Conservation (phyloP, 2,888 invertebrate species). For the Mongoloraphidia duomilia region DNA sequence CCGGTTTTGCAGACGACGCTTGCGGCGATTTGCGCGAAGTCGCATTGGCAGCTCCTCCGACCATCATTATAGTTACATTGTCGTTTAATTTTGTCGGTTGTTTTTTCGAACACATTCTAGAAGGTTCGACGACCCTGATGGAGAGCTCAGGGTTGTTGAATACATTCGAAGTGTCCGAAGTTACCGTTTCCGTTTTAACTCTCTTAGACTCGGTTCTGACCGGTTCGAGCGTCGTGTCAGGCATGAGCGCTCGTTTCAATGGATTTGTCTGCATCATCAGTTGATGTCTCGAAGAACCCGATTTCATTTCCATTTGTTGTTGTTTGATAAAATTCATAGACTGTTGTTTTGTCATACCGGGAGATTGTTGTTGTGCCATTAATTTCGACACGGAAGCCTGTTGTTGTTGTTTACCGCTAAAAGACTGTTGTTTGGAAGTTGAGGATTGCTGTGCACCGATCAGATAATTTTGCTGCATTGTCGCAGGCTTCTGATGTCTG, state of each 20-base stretch:
- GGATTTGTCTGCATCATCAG: too few species aligned
- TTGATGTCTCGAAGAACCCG: background rate
- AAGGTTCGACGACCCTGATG: slow-evolving; percentile 8
- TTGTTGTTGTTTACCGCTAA: background rate
- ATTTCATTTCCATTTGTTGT: background rate
- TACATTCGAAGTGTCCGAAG: slow-evolving; percentile 3
- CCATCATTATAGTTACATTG: slow-evolving; percentile 10
- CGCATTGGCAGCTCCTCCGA: slow-evolving; percentile 1
- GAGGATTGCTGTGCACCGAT: too few species aligned
- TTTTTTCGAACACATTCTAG: slow-evolving; percentile 2
- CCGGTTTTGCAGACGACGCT: slow-evolving; percentile 8
- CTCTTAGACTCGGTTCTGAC: background rate
- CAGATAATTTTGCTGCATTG: too few species aligned
- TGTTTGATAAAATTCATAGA: too few species aligned
- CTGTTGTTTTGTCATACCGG: too few species aligned
- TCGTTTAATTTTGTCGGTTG: slow-evolving; percentile 6
- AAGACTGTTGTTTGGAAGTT: too few species aligned
- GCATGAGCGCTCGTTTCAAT: slow-evolving; percentile 1
- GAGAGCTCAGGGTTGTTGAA: slow-evolving; percentile 8
- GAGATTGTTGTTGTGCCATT: too few species aligned
- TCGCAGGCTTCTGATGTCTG: too few species aligned
- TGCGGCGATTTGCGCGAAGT: background rate
- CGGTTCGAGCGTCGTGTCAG: slow-evolving; percentile 3
- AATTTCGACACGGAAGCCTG: background rate
- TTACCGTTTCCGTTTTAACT: slow-evolving; percentile 1